Evolutionary conservation across 2,888 invertebrate species (phyloP).

Genomic region (Amitus sp.): DNA sequence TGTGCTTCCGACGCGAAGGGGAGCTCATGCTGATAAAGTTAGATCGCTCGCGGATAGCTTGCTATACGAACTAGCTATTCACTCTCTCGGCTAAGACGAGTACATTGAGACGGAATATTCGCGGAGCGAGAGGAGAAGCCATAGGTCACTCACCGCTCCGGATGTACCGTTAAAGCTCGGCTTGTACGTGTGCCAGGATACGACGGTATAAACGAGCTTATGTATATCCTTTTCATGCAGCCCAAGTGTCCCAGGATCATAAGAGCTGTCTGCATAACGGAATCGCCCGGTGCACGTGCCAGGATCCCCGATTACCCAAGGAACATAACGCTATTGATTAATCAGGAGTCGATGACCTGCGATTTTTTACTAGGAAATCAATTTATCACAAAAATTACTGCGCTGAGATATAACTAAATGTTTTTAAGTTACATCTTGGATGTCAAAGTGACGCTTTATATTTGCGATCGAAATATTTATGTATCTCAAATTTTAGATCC

Average conservation of each 20-base stretch:
- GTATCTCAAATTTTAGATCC: too few relatives aligned
- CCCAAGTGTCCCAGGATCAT: conserved; percentile 23
- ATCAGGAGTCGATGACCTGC: conserved; percentile 4
- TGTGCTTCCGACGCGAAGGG: not conserved
- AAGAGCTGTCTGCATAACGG: conserved; percentile 37
- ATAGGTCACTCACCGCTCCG: conserved; percentile 45
- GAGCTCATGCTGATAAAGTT: not conserved
- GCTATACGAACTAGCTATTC: too few relatives aligned
- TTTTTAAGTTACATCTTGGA: too few relatives aligned
- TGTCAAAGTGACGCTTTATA: too few relatives aligned
- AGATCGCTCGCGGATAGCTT: not conserved
- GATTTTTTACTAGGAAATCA: too few relatives aligned
- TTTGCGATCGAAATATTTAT: too few relatives aligned
- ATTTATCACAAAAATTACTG: too few relatives aligned
- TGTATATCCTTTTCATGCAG: conserved; percentile 24
- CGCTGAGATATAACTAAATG: too few relatives aligned
- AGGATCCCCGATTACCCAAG: conserved; percentile 17
- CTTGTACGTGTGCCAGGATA: conserved; percentile 29
- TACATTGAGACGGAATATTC: conserved; percentile 41
- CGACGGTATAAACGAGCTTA: conserved; percentile 27
- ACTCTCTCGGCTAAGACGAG: conserved; percentile 22
- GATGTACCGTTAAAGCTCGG: conserved; percentile 30
- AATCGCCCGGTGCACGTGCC: conserved; percentile 33
- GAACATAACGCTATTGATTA: conserved; percentile 10
- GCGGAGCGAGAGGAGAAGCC: conserved; percentile 28